A percentile compares a stretch with the other conserved stretches of the same genome.
These are phyloP conservation scores for Neolamprologus ventralis DNA, from an alignment of 2,113 vertebrate genomes.

Conservation along the genomic window DNA sequence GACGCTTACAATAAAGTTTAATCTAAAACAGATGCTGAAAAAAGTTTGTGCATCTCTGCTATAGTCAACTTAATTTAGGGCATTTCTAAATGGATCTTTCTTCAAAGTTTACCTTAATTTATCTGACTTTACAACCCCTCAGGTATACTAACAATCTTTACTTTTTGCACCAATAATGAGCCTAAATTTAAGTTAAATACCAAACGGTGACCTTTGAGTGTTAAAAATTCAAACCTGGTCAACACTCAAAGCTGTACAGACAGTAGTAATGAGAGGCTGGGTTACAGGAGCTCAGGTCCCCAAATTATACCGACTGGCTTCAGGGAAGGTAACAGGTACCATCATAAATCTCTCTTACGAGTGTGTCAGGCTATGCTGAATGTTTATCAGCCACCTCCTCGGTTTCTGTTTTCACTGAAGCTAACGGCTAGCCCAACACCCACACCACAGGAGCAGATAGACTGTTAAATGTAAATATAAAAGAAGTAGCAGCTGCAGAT, in stretches of 20 bases:
- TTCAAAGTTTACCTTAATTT: neutral
- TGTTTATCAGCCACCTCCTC: neutral
- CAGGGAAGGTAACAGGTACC: neutral
- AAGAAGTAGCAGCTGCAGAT: neutral
- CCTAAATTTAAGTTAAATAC: neutral
- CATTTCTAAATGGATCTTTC: neutral
- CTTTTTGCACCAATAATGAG: neutral
- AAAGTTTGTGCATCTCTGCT: neutral
- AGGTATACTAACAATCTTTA: neutral
- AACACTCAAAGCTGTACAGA: neutral
- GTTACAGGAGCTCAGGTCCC: neutral
- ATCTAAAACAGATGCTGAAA: rapidly evolving
- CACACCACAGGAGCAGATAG: neutral
- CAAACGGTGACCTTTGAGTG: neutral
- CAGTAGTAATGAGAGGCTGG: neutral
- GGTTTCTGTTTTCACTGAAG: neutral
- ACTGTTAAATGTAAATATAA: neutral
- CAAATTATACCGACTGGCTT: neutral
- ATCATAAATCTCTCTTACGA: neutral
- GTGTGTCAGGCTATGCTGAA: neutral
- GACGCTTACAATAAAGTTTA: neutral
- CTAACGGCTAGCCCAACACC: neutral
- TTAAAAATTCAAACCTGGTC: neutral
- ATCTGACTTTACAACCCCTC: neutral
- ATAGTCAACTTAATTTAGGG: neutral